Percentiles rank a stretch among this genome's conserved stretches.
These are phyloP conservation scores for Periophthalmus modestus DNA, from an alignment of 2,113 vertebrate genomes.

Conservation along the genomic window DNA sequence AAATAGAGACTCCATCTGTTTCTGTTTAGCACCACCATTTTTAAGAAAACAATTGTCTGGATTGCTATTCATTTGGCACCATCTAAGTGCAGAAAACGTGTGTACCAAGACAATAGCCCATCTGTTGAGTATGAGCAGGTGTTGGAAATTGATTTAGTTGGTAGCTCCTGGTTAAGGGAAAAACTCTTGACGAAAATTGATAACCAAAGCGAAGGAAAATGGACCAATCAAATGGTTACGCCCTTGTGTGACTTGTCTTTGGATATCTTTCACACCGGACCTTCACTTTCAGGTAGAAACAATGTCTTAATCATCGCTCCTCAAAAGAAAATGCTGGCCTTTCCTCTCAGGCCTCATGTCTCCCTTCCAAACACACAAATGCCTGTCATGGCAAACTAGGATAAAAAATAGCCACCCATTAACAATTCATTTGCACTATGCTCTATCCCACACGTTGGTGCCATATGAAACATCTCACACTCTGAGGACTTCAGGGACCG, in stretches of 20 bases:
- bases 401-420: not conserved
- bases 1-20: constrained; percentile 2
- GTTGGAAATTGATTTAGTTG: constrained; percentile 16
- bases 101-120: constrained; percentile 22
- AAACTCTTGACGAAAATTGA: not conserved
- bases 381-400: not conserved
- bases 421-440: not conserved
- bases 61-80: constrained; percentile 6
- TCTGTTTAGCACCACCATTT: constrained; percentile 12
- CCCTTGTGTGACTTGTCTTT: not conserved
- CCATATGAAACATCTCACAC: too few relatives aligned
- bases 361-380: too few relatives aligned
- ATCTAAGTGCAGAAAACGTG: constrained; percentile 15
- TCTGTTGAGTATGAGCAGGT: constrained; percentile 27
- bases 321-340: not conserved
- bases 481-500: too few relatives aligned
- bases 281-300: not conserved
- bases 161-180: constrained; percentile 1
- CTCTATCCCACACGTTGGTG: too few relatives aligned
- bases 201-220: not conserved
- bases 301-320: constrained; percentile 22
- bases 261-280: not conserved
- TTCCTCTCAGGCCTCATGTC: not conserved
- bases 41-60: constrained; percentile 13
- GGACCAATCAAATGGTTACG: not conserved